These are phyloP conservation scores for Ara ararauna DNA, from an alignment of 2,797 vertebrate species.

Conservation along the genomic window DNA sequence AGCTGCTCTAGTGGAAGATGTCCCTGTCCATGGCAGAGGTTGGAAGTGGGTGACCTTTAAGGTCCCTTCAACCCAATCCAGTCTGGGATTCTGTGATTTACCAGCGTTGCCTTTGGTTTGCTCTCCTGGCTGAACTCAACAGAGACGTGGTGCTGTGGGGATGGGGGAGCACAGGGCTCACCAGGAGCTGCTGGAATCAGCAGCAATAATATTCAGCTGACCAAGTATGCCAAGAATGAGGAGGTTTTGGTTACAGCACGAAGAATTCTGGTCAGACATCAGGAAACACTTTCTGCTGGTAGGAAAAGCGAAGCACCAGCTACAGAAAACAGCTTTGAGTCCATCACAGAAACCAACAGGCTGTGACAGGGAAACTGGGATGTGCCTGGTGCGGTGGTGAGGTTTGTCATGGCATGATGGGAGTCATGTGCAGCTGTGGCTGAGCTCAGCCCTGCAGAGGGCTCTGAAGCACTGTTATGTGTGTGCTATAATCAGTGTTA, in stretches of 20 bases:
- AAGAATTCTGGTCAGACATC: not conserved
- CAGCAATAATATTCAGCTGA: not conserved
- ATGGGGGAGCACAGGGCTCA: fast-evolving
- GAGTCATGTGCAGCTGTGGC: not conserved
- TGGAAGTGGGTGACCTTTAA: not conserved
- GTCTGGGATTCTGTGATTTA: not conserved
- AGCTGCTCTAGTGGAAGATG: not conserved
- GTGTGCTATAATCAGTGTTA: not conserved
- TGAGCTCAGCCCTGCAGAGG: not conserved
- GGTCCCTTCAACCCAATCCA: not conserved
- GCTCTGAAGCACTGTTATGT: not conserved
- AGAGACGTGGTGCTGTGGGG: fast-evolving
- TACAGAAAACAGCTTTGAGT: not conserved
- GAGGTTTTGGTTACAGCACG: not conserved
- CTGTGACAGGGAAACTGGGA: not conserved
- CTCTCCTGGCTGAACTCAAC: fast-evolving
- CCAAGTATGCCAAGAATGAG: not conserved
- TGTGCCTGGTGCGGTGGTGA: not conserved
- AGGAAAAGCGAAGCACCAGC: not conserved
- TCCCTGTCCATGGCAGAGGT: not conserved
- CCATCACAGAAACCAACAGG: not conserved
- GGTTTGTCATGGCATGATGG: not conserved
- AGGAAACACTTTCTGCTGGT: not conserved
- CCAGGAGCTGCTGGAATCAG: not conserved
- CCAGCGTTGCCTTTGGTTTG: not conserved